phyloP scores from a whole-genome alignment of 2,888 invertebrate genomes.

The Eumacrocentrus americanus region DNA sequence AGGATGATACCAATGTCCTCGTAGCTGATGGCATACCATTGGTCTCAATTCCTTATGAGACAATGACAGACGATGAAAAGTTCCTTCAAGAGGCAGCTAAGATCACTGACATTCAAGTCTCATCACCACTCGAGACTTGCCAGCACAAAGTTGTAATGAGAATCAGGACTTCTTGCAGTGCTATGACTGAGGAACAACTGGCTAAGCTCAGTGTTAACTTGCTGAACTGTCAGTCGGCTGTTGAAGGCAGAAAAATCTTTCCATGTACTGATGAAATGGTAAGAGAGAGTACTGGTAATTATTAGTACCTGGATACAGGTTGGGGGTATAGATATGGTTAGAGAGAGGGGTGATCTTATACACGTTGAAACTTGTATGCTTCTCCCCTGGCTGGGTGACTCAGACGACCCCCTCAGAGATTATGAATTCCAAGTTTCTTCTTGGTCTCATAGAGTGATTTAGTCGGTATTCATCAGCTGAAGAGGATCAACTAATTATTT shows the following conservation, averaged over 20 bases:
- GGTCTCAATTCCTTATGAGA: conserved; percentile 54
- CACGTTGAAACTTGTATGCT: conserved; percentile 51
- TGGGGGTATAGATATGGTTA: not conserved
- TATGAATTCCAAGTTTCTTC: not conserved
- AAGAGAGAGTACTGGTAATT: no score
- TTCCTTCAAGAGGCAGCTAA: conserved; percentile 70
- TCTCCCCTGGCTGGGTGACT: conserved; percentile 36
- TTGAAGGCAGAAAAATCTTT: conserved; percentile 67
- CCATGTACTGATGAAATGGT: conserved; percentile 70
- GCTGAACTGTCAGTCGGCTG: conserved; percentile 71
- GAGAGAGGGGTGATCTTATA: conserved; percentile 36
- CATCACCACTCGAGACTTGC: conserved; percentile 68
- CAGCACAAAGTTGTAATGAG: conserved; percentile 71
- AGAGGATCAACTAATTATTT: not conserved
- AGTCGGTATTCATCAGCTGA: no score
- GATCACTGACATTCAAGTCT: conserved; percentile 65
- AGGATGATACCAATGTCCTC: conserved; percentile 39
- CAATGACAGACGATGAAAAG: conserved; percentile 65
- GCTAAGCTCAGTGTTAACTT: conserved; percentile 72
- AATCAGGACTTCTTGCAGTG: conserved; percentile 66
- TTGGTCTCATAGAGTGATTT: no score
- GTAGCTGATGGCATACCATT: conserved; percentile 52
- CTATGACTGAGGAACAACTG: conserved; percentile 70
- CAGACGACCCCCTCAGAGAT: conserved; percentile 34
- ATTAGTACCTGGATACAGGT: no score